Base-by-base conservation (phyloP, 2,113 vertebrate species). In the Labrus mixtus region DNA sequence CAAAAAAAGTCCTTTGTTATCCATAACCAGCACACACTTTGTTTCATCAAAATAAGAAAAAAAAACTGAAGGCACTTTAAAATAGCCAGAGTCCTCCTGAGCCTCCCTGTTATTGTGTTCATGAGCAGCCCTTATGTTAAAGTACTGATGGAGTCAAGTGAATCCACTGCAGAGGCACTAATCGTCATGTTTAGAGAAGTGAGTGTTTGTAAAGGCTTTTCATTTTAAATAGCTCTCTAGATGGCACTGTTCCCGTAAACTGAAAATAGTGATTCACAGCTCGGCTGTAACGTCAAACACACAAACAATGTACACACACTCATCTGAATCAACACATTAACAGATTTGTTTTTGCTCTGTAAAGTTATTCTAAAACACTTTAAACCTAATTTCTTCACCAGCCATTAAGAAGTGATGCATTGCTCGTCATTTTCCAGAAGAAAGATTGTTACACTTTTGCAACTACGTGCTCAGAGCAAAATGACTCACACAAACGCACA, bases 31-130 rank as follows among this genome's bases (percentile, higher is more conserved):
- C 65, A 43, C 74, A 55, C 64, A 71, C 59, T 33, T 57, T 50
- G 63, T 43, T 73, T 54, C 45, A 59, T 79, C 61, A 59, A 71
- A n/a, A 80, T 48, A 62, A 25, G 29, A 22, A 33, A 73, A 25
- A 85, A 65, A 61, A 56, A 62, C 29, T 17, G 8, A 91, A 92
- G 91, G 91, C 91, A 92, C 91, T 91, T 86, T 63, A 78, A 65
- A 86, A 85, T 48, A 72, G 57, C 12, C 8, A 60, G 19, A 69
- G 39, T 72, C 22, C 22, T 50, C 60, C 50, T 67, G 55, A 70
- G 67, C 55, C 25, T 55, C 43, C 56, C 51, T 62, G 60, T 80
- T 50, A 8, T 33, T 36, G 20, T 65, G 37, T 81, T 61, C 33
- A 59, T 58, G 48, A 63, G 64, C 48, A 91, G 90, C 90, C 88